Evolutionary conservation across 2,113 vertebrate species (phyloP), one percentile per base, ranked within the genome.

Genomic region (Heterotis niloticus): DNA sequence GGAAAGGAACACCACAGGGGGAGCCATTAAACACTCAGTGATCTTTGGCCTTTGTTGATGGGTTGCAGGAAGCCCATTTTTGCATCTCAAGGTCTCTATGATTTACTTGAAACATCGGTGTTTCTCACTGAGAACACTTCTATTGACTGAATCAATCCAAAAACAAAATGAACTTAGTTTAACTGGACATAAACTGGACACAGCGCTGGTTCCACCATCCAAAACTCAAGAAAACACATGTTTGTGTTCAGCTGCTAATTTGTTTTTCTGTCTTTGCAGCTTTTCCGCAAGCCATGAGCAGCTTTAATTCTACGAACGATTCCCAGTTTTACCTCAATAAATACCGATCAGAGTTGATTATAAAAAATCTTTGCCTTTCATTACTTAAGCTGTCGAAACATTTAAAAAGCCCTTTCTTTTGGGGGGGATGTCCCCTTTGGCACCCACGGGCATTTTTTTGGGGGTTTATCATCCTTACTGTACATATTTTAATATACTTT

Each of bases 41-140:
- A 74, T 57, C 71, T 59, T 59, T 74, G 71, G 24, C 51, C 71
- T 57, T 57, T 23, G 1, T 62, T 62, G 13, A 74, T 54, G 57
- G 24, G 24, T 28, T 74, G 54, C 71, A 59, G 71, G 52, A 74
- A 74, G 54, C 24, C 5, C 23, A 5, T 14, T 20, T 26, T 57
- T 26, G n/a, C 24, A 23, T 20, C 23, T 74, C 20, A 11, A 62
- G 59, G 52, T 59, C 34, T 7, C 34, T 7, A n/a, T 16, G 54
- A 74, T 24, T 28, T 51, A 65, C 17, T 10, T 65, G 64, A 0
- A 57, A 74, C 51, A 51, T 51, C 69, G n/a, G 20, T 23, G n/a
- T 14, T 13, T 54, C 69, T 29, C 12, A 0, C 12, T 17, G 11
- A 26, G 5, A 59, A 20, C 71, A 57, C n/a, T 14, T 74, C 54